phyloP scores from a whole-genome alignment of 1,140 invertebrate species.

The Drosophila simulans region DNA sequence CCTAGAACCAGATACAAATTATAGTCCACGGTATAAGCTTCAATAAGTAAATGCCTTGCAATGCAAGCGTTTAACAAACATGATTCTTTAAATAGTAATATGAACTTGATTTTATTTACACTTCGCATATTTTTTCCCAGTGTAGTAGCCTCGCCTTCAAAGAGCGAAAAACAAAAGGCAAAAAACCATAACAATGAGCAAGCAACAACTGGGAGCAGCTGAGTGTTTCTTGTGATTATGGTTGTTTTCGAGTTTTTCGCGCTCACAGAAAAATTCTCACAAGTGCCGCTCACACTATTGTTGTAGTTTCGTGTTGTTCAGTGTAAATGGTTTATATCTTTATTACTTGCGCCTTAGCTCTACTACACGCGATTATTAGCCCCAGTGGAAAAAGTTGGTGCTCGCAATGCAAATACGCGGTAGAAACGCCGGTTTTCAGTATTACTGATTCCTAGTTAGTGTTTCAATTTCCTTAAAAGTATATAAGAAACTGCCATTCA shows the following conservation, averaged over 20 bases:
- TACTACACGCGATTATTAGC: slow-evolving; percentile 62
- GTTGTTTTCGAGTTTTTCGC: slow-evolving; percentile 14
- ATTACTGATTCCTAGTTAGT: not conserved
- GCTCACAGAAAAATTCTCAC: slow-evolving; percentile 21
- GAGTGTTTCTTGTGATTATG: slow-evolving; percentile 43
- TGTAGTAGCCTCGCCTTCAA: slow-evolving; percentile 1
- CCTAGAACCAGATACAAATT: not conserved
- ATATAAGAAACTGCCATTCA: no score
- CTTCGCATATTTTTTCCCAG: not conserved
- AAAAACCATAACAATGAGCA: slow-evolving; percentile 58
- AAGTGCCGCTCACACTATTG: slow-evolving; percentile 25
- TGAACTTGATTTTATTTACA: not conserved
- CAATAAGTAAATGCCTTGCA: no score
- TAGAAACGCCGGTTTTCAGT: not conserved
- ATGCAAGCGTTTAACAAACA: no score
- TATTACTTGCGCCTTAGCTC: slow-evolving; percentile 48
- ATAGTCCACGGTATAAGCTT: no score
- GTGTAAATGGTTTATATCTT: slow-evolving; percentile 75
- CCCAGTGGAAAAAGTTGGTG: slow-evolving; percentile 51
- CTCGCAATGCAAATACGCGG: not conserved
- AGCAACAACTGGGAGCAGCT: slow-evolving; percentile 57
- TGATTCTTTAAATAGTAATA: not conserved
- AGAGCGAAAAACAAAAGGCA: slow-evolving; percentile 30
- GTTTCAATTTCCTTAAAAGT: not conserved
- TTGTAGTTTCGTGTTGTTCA: slow-evolving; percentile 19